Evolutionary conservation across 2,113 vertebrate genomes (phyloP).

Genomic region (Solea solea): DNA sequence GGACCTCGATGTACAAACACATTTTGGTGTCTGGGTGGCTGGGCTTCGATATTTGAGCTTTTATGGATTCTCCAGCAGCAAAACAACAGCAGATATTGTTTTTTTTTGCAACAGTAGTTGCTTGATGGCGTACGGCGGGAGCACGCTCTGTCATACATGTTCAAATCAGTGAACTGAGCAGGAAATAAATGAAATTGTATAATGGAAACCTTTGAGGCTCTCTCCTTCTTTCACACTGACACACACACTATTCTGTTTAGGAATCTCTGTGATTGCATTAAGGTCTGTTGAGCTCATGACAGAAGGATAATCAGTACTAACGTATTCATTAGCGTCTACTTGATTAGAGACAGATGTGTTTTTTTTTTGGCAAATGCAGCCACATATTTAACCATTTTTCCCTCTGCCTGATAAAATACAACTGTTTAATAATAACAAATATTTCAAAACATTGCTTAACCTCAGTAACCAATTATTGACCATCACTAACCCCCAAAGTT

Average conservation of each 20-base stretch:
- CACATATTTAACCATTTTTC: too few species aligned
- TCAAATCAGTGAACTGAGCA: constrained; percentile 56
- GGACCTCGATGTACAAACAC: constrained; percentile 26
- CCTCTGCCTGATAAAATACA: too few species aligned
- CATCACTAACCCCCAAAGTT: too few species aligned
- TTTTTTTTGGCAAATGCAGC: too few species aligned
- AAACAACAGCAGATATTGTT: constrained; percentile 48
- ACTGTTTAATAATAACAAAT: too few species aligned
- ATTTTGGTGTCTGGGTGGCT: constrained; percentile 37
- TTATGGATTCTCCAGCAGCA: constrained; percentile 23
- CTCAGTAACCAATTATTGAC: too few species aligned
- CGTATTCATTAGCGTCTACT: constrained; percentile 59
- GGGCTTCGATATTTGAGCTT: constrained; percentile 41
- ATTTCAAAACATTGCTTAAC: too few species aligned
- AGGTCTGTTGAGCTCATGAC: constrained; percentile 54
- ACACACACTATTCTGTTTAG: constrained; percentile 63
- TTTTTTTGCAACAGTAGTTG: constrained; percentile 17
- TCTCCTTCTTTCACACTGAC: constrained; percentile 40
- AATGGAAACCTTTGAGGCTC: constrained; percentile 69
- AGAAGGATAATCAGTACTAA: constrained; percentile 52
- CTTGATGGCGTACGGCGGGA: constrained; percentile 30
- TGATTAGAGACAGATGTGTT: too few species aligned
- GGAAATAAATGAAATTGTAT: constrained; percentile 67
- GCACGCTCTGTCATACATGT: constrained; percentile 62
- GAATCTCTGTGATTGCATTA: constrained; percentile 58